Conservation (phyloP, 1,140 invertebrate species). For the Bilobella aurantiaca region DNA sequence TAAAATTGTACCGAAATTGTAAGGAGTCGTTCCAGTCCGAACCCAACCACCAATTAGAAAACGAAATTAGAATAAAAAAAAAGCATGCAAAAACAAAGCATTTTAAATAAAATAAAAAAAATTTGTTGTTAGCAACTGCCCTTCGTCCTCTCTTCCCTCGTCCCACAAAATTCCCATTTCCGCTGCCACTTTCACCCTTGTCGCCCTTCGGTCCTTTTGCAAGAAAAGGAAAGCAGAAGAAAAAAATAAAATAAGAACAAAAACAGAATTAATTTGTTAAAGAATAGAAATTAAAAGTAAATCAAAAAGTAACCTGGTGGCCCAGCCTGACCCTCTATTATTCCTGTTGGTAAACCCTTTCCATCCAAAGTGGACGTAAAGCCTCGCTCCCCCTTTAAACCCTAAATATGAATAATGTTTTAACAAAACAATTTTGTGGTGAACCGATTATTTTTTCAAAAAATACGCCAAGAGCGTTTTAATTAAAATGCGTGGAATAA, state of each 20-base stretch:
- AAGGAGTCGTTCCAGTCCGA: not conserved
- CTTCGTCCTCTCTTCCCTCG: constrained; percentile 72
- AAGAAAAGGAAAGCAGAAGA: constrained; percentile 13
- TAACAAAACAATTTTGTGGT: not conserved
- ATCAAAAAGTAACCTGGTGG: constrained; percentile 59
- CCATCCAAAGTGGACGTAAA: constrained; percentile 78
- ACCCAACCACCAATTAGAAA: not conserved
- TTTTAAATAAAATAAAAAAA: constrained; percentile 20
- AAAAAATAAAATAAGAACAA: constrained; percentile 12
- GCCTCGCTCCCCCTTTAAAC: constrained; percentile 80
- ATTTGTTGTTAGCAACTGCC: constrained; percentile 50
- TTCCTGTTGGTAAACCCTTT: constrained; percentile 77
- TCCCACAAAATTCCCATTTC: constrained; percentile 64
- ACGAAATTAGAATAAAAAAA: not conserved
- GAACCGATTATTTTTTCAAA: too few relatives aligned
- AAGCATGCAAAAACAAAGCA: not conserved
- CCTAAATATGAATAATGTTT: constrained; percentile 36
- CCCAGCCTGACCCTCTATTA: constrained; percentile 85
- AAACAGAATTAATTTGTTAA: constrained; percentile 6
- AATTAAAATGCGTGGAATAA: too few relatives aligned
- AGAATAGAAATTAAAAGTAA: constrained; percentile 16
- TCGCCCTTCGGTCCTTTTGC: constrained; percentile 57
- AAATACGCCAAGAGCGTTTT: too few relatives aligned
- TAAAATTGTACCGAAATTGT: not conserved
- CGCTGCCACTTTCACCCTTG: constrained; percentile 54